Conservation (phyloP, 2,797 vertebrate genomes). For the Rhadinocentrus ornatus region DNA sequence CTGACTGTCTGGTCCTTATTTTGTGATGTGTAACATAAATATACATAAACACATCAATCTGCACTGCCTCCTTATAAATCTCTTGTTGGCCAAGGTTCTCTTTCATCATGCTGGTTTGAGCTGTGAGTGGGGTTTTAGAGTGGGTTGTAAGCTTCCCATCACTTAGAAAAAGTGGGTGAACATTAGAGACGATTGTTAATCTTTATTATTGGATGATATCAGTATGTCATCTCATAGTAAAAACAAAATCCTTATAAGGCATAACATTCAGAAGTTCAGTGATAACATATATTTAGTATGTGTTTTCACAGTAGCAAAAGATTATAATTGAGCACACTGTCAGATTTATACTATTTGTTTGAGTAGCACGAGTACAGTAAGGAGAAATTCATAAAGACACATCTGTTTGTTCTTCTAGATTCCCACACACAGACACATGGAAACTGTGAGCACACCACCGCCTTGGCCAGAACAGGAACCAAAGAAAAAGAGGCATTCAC, state of each 20-base stretch:
- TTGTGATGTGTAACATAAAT: not conserved
- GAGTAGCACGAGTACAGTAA: slow-evolving; percentile 43
- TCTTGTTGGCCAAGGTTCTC: too few relatives aligned
- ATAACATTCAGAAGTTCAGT: not conserved
- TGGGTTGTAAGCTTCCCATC: not conserved
- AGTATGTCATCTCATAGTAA: not conserved
- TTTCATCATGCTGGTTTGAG: too few relatives aligned
- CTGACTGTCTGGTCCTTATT: too few relatives aligned
- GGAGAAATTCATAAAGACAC: slow-evolving; percentile 64
- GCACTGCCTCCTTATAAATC: not conserved
- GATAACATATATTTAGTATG: not conserved
- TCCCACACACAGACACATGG: slow-evolving; percentile 76
- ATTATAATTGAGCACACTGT: not conserved
- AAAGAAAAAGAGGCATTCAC: slow-evolving; percentile 48
- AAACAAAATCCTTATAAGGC: not conserved
- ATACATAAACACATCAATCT: not conserved
- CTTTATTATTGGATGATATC: not conserved
- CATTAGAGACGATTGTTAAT: not conserved
- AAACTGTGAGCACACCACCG: slow-evolving; percentile 74
- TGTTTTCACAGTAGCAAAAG: not conserved
- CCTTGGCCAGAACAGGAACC: slow-evolving; percentile 45
- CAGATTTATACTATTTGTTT: not conserved
- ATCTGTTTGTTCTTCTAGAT: slow-evolving; percentile 69
- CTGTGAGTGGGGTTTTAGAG: too few relatives aligned
- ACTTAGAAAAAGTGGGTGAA: not conserved